Conservation (phyloP, 2,797 vertebrate genomes). For the Vireo griseus region DNA sequence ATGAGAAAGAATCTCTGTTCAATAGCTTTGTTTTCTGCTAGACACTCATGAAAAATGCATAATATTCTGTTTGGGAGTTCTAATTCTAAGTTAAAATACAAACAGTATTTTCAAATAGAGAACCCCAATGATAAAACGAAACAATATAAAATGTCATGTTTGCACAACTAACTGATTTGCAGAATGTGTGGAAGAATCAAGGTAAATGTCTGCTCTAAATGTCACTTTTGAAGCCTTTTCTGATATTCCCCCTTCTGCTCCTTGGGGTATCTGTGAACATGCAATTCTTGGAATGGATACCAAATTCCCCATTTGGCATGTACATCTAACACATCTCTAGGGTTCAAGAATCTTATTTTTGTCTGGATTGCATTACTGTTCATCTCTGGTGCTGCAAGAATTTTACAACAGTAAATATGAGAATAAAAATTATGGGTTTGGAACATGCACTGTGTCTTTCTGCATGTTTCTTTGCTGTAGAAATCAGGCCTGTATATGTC, state of each 20-base stretch:
- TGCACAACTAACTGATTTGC: neutral
- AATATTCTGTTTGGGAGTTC: neutral
- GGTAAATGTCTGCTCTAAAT: neutral
- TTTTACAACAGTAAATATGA: slow-evolving; percentile 27
- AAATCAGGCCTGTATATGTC: neutral
- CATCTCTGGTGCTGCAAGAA: slow-evolving; percentile 5
- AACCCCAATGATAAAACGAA: neutral
- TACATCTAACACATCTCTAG: neutral
- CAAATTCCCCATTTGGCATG: neutral
- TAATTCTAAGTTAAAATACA: neutral
- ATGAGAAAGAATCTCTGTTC: neutral
- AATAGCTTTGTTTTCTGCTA: neutral
- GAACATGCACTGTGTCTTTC: neutral
- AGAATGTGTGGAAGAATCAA: neutral
- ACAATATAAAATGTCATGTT: neutral
- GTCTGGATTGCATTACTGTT: slow-evolving; percentile 11
- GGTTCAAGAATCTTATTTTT: slow-evolving; percentile 20
- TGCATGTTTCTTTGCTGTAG: slow-evolving; percentile 12
- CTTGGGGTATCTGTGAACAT: neutral
- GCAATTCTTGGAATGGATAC: neutral
- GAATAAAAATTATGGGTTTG: slow-evolving; percentile 13
- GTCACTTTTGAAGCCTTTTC: neutral
- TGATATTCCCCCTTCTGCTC: neutral
- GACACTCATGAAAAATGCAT: neutral
- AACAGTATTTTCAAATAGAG: neutral